Percentiles rank a stretch among this genome's conserved stretches.
These are phyloP conservation scores for Megalops atlanticus DNA, from an alignment of 2,113 vertebrate species.

Conservation along the genomic window DNA sequence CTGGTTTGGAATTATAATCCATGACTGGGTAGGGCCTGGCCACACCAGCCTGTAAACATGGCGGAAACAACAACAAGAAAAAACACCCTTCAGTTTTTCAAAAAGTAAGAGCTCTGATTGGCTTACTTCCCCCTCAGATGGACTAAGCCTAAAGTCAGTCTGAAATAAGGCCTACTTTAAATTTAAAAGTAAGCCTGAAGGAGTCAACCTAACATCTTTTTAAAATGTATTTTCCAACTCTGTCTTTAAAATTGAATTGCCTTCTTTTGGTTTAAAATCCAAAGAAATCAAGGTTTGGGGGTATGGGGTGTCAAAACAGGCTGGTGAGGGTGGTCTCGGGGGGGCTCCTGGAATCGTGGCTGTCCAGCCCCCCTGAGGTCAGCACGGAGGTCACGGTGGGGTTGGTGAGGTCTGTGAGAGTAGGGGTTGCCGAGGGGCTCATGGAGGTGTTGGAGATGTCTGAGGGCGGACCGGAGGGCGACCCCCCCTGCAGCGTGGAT, in stretches of 20 bases:
- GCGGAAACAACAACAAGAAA: constrained; percentile 29
- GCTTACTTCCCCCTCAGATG: constrained; percentile 81
- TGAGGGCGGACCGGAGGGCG: constrained; percentile 89
- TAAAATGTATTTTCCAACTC: constrained; percentile 55
- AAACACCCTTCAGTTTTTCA: constrained; percentile 36
- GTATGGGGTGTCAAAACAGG: constrained; percentile 83
- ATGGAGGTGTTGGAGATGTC: constrained; percentile 97
- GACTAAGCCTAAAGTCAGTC: too few species aligned
- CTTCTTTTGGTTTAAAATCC: constrained; percentile 47
- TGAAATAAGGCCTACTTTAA: too few species aligned
- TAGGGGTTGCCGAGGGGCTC: constrained; percentile 92
- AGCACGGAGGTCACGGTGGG: constrained; percentile 93
- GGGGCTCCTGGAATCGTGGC: constrained; percentile 88
- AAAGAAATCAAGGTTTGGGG: constrained; percentile 13
- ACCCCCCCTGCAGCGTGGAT: constrained; percentile 85
- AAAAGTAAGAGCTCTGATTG: constrained; percentile 67
- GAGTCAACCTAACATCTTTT: constrained; percentile 75
- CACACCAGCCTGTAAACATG: constrained; percentile 74
- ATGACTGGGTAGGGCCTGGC: constrained; percentile 27
- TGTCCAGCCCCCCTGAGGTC: constrained; percentile 84
- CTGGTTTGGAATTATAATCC: constrained; percentile 75
- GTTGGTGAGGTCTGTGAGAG: constrained; percentile 96
- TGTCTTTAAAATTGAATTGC: constrained; percentile 55
- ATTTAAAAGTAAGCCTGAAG: too few species aligned
- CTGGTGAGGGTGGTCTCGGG: constrained; percentile 95